Evolutionary conservation across 1,140 invertebrate species (phyloP), one percentile per base, ranked within the genome.

Genomic region (Oscheius sp.): DNA sequence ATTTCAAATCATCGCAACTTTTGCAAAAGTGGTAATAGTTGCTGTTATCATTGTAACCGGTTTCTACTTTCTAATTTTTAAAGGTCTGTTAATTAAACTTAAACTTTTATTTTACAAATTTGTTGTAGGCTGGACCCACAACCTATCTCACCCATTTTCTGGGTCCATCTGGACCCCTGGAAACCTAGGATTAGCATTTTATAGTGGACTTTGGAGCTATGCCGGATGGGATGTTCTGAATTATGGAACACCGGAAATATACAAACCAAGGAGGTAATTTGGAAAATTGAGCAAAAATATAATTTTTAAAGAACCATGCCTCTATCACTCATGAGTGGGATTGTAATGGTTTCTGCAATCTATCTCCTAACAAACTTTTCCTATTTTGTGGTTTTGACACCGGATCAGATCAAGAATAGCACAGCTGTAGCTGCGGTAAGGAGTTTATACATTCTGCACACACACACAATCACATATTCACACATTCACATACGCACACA

Each of bases 201-300:
- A 99, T 87, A 96, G 94, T 0, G 95, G 94, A 55, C 88, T 99
- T 52, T 98, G 98, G 87, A 94, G 94, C n/a, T 99, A 98, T 87
- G 97, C 97, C 84, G 95, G 95, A 85, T 99, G 93, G 93, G 76
- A 77, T 36, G 76, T 77, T 64, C 74, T 77, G 10, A 77, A 77
- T 38, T 77, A 77, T 32, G 76, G 76, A 15, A 77, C 76, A 42
- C 73, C 73, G 31, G 76, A 77, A 34, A 77, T 77, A 32, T 13
- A 77, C 2, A 70, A 73, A 4, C 68, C 76, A 0, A 63, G 66
- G 61, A n/a, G n/a, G n/a, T n/a, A n/a, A n/a, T n/a, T n/a, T n/a
- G n/a, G n/a, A n/a, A n/a, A n/a, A n/a, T n/a, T n/a, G n/a, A n/a
- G n/a, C n/a, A n/a, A n/a, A n/a, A n/a, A n/a, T n/a, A n/a, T n/a